Conservation (phyloP, 2,797 vertebrate species). For the Spinibarbus caldwelli region DNA sequence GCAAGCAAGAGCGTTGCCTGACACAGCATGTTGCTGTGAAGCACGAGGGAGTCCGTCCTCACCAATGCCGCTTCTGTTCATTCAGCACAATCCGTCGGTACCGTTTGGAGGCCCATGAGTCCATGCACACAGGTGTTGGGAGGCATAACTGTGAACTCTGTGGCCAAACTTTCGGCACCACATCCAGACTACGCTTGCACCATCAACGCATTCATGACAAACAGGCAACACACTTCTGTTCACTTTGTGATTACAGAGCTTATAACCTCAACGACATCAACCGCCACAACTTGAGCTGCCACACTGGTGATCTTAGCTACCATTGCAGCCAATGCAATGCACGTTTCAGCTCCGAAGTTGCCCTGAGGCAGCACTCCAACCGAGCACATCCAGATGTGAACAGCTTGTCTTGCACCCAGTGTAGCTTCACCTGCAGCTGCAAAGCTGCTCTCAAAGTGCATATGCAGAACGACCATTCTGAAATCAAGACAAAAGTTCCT, state of each 20-base stretch:
- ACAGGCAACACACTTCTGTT: conserved; percentile 87
- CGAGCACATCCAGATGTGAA: conserved; percentile 80
- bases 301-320: conserved; percentile 81
- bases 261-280: conserved; percentile 88
- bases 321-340: conserved; percentile 84
- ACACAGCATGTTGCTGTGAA: conserved; percentile 84
- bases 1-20: conserved; percentile 86
- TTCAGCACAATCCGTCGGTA: conserved; percentile 91
- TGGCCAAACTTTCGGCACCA: conserved; percentile 87
- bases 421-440: conserved; percentile 79
- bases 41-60: conserved; percentile 83
- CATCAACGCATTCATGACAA: conserved; percentile 88
- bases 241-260: conserved; percentile 88
- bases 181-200: conserved; percentile 90
- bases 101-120: conserved; percentile 90
- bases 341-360: conserved; percentile 87
- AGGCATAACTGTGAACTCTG: conserved; percentile 86
- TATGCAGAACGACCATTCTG: conserved; percentile 80
- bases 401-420: conserved; percentile 72
- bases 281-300: conserved; percentile 89
- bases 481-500: conserved; percentile 78
- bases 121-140: conserved; percentile 90
- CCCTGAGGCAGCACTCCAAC: conserved; percentile 89
- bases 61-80: conserved; percentile 85
- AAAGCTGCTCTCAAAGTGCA: conserved; percentile 81